phyloP scores from a whole-genome alignment of 2,797 vertebrate species.

The Danio aesculapii region DNA sequence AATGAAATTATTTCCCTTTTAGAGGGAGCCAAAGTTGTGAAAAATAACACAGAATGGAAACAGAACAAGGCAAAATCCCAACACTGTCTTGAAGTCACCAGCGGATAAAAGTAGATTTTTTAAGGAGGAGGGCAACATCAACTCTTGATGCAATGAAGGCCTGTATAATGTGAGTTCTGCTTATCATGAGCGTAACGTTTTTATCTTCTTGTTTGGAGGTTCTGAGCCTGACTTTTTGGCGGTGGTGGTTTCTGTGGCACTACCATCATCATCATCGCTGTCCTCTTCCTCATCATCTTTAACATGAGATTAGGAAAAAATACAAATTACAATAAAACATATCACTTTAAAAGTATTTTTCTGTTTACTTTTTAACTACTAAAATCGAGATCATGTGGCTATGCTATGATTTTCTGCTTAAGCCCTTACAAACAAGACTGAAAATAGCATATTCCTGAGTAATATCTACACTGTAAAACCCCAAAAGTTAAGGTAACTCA shows the following conservation, averaged over 20 bases:
- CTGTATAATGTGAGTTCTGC: neutral
- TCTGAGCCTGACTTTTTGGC: conserved; percentile 46
- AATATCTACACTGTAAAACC: no score
- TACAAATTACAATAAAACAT: neutral
- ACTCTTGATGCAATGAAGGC: neutral
- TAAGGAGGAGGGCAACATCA: neutral
- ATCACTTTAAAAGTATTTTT: no score
- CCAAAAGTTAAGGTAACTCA: no score
- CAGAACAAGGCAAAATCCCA: conserved; percentile 4
- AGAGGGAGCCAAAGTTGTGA: neutral
- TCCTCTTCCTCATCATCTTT: conserved; percentile 70
- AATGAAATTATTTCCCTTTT: neutral
- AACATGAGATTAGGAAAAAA: conserved; percentile 44
- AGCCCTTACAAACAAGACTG: no score
- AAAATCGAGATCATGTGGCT: no score
- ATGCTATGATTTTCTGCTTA: no score
- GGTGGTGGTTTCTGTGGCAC: conserved; percentile 23
- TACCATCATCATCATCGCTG: conserved; percentile 72
- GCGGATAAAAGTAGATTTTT: no score
- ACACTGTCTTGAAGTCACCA: neutral
- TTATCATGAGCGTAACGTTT: conserved; percentile 57
- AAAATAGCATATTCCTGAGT: no score
- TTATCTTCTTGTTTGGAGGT: conserved; percentile 84
- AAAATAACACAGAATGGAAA: neutral
- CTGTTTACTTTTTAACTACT: no score